Evolutionary conservation across 2,888 invertebrate genomes (phyloP).

Genomic region (Philopedon plagiatum): DNA sequence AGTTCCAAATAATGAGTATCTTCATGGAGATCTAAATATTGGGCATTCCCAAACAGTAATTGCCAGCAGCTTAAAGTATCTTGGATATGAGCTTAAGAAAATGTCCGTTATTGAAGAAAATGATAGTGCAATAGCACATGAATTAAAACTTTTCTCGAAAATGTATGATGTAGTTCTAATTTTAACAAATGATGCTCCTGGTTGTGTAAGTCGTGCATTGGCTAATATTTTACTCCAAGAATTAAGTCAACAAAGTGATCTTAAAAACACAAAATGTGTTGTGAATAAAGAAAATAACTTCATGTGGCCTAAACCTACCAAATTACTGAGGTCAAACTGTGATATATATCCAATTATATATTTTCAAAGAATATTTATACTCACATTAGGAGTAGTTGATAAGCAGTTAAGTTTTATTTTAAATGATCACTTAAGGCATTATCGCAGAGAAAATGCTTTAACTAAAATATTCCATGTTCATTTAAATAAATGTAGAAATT

Average conservation of each 20-base stretch:
- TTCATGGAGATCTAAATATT: conserved; percentile 31
- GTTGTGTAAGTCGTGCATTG: conserved; percentile 53
- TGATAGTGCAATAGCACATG: conserved; percentile 40
- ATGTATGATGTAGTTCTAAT: conserved; percentile 60
- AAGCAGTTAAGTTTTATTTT: conserved; percentile 35
- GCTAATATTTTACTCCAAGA: conserved; percentile 55
- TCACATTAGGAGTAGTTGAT: conserved; percentile 38
- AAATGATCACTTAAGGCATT: conserved; percentile 33
- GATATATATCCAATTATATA: conserved; percentile 51
- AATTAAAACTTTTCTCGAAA: conserved; percentile 51
- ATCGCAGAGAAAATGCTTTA: conserved; percentile 13
- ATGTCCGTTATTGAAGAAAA: conserved; percentile 49
- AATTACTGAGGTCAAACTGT: conserved; percentile 48
- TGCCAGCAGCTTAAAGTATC: conserved; percentile 26
- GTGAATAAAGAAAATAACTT: conserved; percentile 17
- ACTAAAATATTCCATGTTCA: conserved; percentile 34
- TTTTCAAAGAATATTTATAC: conserved; percentile 55
- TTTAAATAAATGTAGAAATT: conserved; percentile 28
- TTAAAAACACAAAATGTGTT: background rate
- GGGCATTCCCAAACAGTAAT: conserved; percentile 1
- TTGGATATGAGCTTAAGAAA: conserved; percentile 50
- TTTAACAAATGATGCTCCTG: conserved; percentile 52
- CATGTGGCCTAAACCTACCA: conserved; percentile 53
- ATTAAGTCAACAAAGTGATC: conserved; percentile 36
- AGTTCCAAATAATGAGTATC: conserved; percentile 26